Conservation (phyloP, 2,797 vertebrate genomes). For the Balearica regulorum region DNA sequence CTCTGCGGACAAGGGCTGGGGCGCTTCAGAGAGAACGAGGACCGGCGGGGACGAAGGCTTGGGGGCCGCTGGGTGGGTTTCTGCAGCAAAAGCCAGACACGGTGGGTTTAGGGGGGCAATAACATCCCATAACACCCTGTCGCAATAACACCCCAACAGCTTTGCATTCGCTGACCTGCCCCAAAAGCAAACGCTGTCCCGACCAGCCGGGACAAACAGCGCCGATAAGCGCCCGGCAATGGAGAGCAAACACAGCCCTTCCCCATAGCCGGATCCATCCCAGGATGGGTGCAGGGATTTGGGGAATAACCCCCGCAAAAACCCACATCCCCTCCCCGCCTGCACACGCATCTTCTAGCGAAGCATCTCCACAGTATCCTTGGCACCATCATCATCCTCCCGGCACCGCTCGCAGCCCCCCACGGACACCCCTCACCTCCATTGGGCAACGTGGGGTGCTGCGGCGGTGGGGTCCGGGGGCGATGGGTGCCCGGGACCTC, state of each 20-base stretch:
- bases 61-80: background rate
- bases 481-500: background rate
- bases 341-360: accelerated
- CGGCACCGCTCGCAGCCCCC: accelerated
- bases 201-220: background rate
- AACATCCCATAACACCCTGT: accelerated
- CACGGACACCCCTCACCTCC: slow-evolving; percentile 48
- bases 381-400: background rate
- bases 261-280: background rate
- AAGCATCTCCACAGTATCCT: background rate
- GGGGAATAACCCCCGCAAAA: background rate
- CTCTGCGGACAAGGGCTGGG: background rate
- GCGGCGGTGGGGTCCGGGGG: background rate
- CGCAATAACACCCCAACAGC: background rate
- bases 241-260: slow-evolving; percentile 10
- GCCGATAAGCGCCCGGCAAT: accelerated
- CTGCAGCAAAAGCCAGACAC: background rate
- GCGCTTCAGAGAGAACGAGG: background rate
- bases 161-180: background rate
- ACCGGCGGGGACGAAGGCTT: background rate
- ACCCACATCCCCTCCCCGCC: accelerated
- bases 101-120: background rate
- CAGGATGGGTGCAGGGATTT: accelerated
- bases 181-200: background rate
- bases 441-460: background rate